phyloP scores from a whole-genome alignment of 2,113 vertebrate species.

The Phaethornis superciliosus region DNA sequence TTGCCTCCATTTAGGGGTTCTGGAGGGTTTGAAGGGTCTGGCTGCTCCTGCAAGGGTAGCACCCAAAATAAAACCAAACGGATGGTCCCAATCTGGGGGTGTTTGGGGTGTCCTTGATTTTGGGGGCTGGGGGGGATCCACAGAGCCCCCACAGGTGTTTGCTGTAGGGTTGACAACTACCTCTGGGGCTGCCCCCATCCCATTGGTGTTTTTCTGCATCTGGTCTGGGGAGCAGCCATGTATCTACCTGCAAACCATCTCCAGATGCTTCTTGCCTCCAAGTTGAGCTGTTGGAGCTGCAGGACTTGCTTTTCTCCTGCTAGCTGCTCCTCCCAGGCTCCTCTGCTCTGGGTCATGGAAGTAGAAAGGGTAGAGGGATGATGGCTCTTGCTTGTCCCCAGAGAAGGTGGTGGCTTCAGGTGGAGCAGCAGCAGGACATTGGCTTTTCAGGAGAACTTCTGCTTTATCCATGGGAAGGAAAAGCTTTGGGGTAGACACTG shows the following conservation, averaged over 20 bases:
- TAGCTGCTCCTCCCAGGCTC: neutral
- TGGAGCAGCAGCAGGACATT: neutral
- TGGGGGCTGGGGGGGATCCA: neutral
- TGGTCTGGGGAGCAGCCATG: neutral
- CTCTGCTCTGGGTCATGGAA: accelerated
- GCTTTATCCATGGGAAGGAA: neutral
- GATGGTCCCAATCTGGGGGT: neutral
- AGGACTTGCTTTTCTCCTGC: accelerated
- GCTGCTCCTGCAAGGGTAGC: neutral
- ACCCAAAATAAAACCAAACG: neutral
- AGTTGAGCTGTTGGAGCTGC: neutral
- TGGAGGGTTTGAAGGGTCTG: neutral
- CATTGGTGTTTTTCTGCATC: neutral
- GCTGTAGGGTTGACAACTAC: neutral
- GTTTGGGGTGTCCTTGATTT: neutral
- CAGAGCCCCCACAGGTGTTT: neutral
- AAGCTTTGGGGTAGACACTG: neutral
- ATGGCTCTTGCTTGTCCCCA: neutral
- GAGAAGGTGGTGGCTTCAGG: neutral
- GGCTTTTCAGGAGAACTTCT: neutral
- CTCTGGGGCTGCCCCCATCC: accelerated
- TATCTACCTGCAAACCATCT: neutral
- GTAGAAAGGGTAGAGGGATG: accelerated
- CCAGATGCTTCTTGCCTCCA: neutral
- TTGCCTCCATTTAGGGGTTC: accelerated